Evolutionary conservation across 2,888 invertebrate species (phyloP), one percentile per base, ranked within the genome.

Genomic region (Lissonota sp.): DNA sequence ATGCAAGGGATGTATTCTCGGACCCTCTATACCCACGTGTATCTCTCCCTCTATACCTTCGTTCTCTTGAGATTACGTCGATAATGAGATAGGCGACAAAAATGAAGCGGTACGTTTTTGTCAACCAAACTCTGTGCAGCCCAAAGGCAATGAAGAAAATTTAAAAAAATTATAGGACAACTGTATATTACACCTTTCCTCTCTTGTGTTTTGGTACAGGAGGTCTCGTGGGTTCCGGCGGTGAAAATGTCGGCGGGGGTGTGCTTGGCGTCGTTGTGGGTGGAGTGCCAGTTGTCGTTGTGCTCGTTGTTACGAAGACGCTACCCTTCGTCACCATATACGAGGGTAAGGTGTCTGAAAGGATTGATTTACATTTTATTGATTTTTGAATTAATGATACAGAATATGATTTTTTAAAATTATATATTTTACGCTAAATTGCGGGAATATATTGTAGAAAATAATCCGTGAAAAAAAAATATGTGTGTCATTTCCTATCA

Each of bases 141-240:
- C 26, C 26, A 26, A 26, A 26, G 26, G 26, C 26, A 26, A 26
- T 26, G 26, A 26, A 26, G 26, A 26, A 26, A 26, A 26, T 26
- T 26, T 26, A 26, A 26, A n/a, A n/a, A n/a, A n/a, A n/a, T n/a
- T n/a, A n/a, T n/a, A n/a, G n/a, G n/a, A n/a, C n/a, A n/a, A n/a
- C n/a, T n/a, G n/a, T n/a, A n/a, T n/a, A n/a, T n/a, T n/a, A n/a
- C n/a, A 78, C 92, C 89, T 91, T 90, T 71, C 97, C 97, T 83
- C 97, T 94, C 85, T 96, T 94, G 86, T 96, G 95, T 71, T 95
- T 95, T 1, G 97, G 96, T 86, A 97, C 94, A 0, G 96, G 95
- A 0, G 95, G 95, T 85, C 94, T 93, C 40, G 92, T 92, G 86
- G 85, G 94, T 93, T 83, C 93, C 88, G 91, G 93, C 88, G 83